A percentile compares a stretch with the other conserved stretches of the same genome.
These are phyloP conservation scores for Pica pica DNA, from an alignment of 2,113 vertebrate species.

Conservation along the genomic window DNA sequence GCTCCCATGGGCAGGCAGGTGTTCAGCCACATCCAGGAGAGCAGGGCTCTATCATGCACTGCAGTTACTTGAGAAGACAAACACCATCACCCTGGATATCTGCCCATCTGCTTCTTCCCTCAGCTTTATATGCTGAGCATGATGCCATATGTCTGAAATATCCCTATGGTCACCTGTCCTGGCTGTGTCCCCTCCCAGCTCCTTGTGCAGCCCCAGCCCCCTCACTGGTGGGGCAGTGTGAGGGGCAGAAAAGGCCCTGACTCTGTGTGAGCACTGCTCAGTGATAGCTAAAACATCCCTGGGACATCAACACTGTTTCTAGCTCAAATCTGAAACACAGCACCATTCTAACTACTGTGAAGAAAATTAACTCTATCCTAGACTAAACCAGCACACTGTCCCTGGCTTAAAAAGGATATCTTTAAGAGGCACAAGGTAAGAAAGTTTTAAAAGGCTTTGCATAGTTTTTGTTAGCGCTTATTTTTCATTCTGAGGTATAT, in stretches of 20 bases:
- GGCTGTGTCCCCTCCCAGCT: not conserved
- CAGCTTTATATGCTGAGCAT: not conserved
- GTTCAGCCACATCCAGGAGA: not conserved
- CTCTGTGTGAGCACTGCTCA: not conserved
- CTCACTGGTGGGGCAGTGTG: accelerated
- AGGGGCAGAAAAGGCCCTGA: not conserved
- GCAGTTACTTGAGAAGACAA: not conserved
- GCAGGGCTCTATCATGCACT: not conserved
- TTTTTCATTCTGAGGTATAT: not conserved
- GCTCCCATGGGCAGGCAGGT: not conserved
- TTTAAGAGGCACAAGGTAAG: not conserved
- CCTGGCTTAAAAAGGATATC: not conserved
- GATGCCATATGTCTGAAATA: not conserved
- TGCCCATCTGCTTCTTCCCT: not conserved
- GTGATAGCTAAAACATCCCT: not conserved
- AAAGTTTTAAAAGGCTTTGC: not conserved
- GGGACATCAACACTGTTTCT: not conserved
- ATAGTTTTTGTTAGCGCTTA: not conserved
- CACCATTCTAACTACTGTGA: not conserved
- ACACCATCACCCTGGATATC: no score
- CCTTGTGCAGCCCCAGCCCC: not conserved
- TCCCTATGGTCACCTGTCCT: not conserved
- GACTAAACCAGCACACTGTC: not conserved
- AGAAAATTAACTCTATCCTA: not conserved
- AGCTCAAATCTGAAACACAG: not conserved